Conservation (phyloP, 1,140 invertebrate genomes). For the Aphelinus atriplicis region DNA sequence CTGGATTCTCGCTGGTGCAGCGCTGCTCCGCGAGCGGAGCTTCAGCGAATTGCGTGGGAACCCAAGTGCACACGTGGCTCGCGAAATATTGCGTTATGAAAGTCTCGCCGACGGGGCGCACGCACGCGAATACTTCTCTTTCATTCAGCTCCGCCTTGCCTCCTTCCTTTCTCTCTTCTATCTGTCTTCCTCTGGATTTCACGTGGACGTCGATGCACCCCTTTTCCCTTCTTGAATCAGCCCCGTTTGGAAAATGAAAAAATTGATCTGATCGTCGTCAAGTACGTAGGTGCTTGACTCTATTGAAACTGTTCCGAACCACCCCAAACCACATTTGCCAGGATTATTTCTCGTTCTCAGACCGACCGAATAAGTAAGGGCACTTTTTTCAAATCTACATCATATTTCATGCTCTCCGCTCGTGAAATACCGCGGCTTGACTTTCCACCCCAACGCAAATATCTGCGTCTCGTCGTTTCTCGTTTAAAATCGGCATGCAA, state of each 20-base stretch:
- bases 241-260: background rate
- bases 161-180: background rate
- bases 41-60: slow-evolving; percentile 58
- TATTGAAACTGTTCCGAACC: too few relatives aligned
- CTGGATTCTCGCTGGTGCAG: slow-evolving; percentile 1
- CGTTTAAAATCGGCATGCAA: too few relatives aligned
- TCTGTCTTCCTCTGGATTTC: background rate
- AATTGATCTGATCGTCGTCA: too few relatives aligned
- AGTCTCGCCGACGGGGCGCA: slow-evolving; percentile 24
- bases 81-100: slow-evolving; percentile 58
- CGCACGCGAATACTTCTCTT: slow-evolving; percentile 23
- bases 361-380: too few relatives aligned
- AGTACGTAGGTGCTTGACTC: too few relatives aligned
- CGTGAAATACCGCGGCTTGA: too few relatives aligned
- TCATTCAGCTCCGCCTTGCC: background rate
- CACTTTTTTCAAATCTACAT: too few relatives aligned
- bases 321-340: too few relatives aligned
- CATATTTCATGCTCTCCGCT: too few relatives aligned
- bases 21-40: slow-evolving; percentile 6
- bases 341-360: too few relatives aligned
- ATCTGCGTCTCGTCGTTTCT: too few relatives aligned
- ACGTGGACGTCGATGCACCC: background rate
- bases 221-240: background rate
- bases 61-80: slow-evolving; percentile 53
- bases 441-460: too few relatives aligned